Evolutionary conservation across 2,888 invertebrate genomes (phyloP).

Genomic region (Baronia brevicornis): DNA sequence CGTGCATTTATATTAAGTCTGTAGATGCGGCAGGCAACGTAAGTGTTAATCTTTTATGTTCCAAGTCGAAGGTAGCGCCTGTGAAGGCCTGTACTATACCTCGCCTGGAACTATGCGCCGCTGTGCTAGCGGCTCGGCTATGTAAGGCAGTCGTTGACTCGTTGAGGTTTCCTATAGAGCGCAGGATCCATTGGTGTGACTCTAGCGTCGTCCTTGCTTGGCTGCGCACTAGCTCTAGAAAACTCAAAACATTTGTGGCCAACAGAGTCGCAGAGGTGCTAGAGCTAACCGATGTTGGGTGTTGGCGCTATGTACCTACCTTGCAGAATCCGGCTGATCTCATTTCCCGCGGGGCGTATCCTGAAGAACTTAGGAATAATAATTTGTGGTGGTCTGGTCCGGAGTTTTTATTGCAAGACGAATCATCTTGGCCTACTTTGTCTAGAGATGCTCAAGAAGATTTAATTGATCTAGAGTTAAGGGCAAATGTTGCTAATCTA

Average conservation of each 20-base stretch:
- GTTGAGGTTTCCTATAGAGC: conserved; percentile 5
- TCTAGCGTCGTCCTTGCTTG: conserved; percentile 16
- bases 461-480: too few species aligned
- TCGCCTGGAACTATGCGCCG: background rate
- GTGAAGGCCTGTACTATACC: conserved; percentile 19
- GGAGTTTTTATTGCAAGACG: too few species aligned
- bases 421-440: too few species aligned
- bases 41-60: background rate
- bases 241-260: conserved; percentile 17
- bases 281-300: too few species aligned
- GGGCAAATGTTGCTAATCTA: too few species aligned
- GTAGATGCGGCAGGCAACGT: background rate
- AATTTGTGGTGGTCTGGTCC: conserved; percentile 22
- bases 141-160: conserved; percentile 7
- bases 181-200: conserved; percentile 20
- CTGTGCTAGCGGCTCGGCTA: conserved; percentile 10
- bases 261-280: too few species aligned
- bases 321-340: conserved; percentile 23
- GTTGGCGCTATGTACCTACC: too few species aligned
- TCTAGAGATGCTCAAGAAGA: too few species aligned
- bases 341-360: conserved; percentile 19
- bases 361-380: background rate
- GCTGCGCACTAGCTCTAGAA: conserved; percentile 4
- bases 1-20: background rate
- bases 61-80: conserved; percentile 21